Base-by-base conservation (phyloP, 2,888 invertebrate genomes). In the Griposia aprilina region DNA sequence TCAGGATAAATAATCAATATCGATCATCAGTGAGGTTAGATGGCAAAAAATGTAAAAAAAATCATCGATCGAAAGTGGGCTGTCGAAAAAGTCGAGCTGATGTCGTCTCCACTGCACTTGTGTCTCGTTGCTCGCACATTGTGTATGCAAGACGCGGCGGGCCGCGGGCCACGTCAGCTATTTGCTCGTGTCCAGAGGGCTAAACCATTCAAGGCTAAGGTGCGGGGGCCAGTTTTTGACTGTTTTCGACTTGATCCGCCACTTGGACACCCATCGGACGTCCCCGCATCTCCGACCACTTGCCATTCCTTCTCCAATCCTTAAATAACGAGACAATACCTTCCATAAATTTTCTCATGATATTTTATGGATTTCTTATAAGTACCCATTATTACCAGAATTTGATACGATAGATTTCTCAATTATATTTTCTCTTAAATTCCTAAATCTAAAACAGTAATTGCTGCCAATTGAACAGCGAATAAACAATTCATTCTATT, bases 191-290 rank as follows among this genome's bases (percentile, higher is more conserved):
- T 95, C 96, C 96, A 95, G 94, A 94, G 94, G 96, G 96, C 96
- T 97, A 96, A 96, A 94, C 97, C 97, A 96, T 96, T 96, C 97
- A 96, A 96, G 97, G 97, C 96, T 96, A 97, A 96, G 94, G 90
- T 93, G 93, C 93, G 90, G 93, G 93, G 95, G 94, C 97, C 96
- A 97, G 96, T 97, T 97, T 97, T 97, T 97, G 97, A 95, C 94
- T 91, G 94, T 92, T 94, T 90, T 90, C 91, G 93, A 95, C 94
- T 94, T 95, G 96, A 96, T 96, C 96, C 94, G 83, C 89, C 87
- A 90, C 89, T 90, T 80, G 84, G 83, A 84, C 87, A 88, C 78
- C 87, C 86, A 82, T 78, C 85, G 83, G 81, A 76, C 81, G 83
- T 79, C 79, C 81, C 75, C 82, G 76, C 81, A 41, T 57, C 72